These are phyloP conservation scores for Ameiurus melas DNA, from an alignment of 2,113 vertebrate species.

Conservation along the genomic window DNA sequence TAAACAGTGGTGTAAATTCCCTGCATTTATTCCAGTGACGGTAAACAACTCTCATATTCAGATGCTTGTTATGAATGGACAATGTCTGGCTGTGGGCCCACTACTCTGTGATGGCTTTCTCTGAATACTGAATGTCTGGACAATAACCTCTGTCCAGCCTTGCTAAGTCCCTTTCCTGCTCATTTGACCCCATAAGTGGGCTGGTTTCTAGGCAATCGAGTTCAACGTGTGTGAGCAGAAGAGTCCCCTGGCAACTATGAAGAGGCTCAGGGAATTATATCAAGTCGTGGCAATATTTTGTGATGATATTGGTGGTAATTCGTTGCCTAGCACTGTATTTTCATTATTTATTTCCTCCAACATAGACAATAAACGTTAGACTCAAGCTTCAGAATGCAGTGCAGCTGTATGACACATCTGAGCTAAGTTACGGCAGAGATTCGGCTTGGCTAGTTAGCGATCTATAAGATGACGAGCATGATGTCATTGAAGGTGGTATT, in stretches of 20 bases:
- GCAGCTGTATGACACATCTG: not conserved
- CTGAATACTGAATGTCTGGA: conserved; percentile 35
- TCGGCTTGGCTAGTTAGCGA: not conserved
- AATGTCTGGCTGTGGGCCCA: conserved; percentile 44
- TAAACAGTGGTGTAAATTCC: conserved; percentile 52
- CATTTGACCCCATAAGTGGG: conserved; percentile 6
- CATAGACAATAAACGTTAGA: not conserved
- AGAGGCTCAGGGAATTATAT: not conserved
- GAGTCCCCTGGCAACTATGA: not conserved
- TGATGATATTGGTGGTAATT: not conserved
- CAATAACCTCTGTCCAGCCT: conserved; percentile 35
- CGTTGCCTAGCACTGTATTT: not conserved
- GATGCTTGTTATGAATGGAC: conserved; percentile 52
- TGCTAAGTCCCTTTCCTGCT: conserved; percentile 22
- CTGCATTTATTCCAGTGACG: conserved; percentile 45
- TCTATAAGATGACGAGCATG: not conserved
- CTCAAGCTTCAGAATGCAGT: not conserved
- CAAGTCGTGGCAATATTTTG: not conserved
- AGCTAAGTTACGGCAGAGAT: not conserved
- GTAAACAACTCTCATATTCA: conserved; percentile 52
- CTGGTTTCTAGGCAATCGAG: conserved; percentile 1
- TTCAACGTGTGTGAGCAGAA: not conserved
- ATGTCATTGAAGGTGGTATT: not conserved
- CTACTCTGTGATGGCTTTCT: conserved; percentile 27
- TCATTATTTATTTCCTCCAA: not conserved